Conservation (phyloP, 2,113 vertebrate genomes). For the Chloropsis hardwickii region DNA sequence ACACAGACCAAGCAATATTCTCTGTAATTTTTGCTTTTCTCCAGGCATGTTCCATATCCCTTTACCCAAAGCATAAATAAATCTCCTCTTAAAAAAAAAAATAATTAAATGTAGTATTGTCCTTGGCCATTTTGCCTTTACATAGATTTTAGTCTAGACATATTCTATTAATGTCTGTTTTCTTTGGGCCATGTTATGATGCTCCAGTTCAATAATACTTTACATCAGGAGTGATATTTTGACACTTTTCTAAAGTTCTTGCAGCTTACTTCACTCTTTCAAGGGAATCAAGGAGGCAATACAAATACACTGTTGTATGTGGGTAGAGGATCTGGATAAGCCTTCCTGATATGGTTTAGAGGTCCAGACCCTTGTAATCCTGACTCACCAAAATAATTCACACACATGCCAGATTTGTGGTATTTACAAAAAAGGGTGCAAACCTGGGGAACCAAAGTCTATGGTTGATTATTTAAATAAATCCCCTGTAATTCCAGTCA, state of each 20-base stretch:
- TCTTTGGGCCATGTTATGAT: background rate
- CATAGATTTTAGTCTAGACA: background rate
- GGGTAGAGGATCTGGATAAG: background rate
- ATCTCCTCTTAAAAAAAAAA: background rate
- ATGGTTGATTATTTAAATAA: background rate
- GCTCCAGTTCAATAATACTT: background rate
- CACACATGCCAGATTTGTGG: fast-evolving
- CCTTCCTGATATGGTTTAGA: background rate
- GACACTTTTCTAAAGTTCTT: background rate
- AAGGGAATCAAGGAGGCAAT: background rate
- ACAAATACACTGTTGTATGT: background rate
- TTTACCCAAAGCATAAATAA: background rate
- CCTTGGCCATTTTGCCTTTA: background rate
- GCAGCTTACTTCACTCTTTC: background rate
- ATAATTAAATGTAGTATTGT: background rate
- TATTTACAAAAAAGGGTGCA: background rate
- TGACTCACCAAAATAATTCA: background rate
- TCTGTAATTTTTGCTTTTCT: background rate
- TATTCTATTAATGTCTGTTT: background rate
- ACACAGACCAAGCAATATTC: background rate
- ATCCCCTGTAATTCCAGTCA: background rate
- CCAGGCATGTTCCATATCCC: background rate
- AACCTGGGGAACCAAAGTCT: background rate
- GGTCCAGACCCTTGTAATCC: background rate
- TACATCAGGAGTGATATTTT: background rate